Evolutionary conservation across 2,888 invertebrate species (phyloP).

Genomic region (Junonia oenone): DNA sequence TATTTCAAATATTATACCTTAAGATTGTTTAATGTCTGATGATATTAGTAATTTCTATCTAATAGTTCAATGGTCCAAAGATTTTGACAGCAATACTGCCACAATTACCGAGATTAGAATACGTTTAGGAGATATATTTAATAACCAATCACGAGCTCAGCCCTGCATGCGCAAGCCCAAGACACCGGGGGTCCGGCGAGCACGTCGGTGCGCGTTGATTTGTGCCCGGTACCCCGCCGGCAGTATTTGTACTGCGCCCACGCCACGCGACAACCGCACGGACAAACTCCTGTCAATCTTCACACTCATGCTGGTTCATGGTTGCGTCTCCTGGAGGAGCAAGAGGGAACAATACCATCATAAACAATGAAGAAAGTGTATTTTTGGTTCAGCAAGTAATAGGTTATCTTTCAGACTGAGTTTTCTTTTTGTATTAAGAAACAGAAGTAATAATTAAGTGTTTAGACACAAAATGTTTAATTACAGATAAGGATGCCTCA

Average conservation of each 20-base stretch:
- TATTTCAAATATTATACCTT: too few species aligned
- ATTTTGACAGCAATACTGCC: too few species aligned
- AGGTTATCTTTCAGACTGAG: too few species aligned
- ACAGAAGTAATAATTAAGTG: too few species aligned
- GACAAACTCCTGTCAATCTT: constrained; percentile 34
- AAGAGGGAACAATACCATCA: neutral
- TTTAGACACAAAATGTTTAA: too few species aligned
- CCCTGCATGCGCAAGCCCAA: constrained; percentile 42
- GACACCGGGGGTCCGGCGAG: constrained; percentile 56
- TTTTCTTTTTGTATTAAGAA: too few species aligned
- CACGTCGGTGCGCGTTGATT: constrained; percentile 65
- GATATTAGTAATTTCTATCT: too few species aligned
- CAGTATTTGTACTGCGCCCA: constrained; percentile 63
- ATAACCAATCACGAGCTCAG: neutral
- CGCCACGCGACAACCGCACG: constrained; percentile 38
- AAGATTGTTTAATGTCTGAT: too few species aligned
- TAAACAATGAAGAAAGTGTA: neutral
- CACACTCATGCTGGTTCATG: constrained; percentile 23
- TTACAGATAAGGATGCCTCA: too few species aligned
- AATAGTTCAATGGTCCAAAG: too few species aligned
- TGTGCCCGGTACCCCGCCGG: constrained; percentile 73
- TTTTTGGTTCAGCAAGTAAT: too few species aligned
- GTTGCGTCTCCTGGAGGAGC: neutral
- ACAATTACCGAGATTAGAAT: neutral
- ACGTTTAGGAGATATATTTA: neutral